Evolutionary conservation across 2,113 vertebrate genomes (phyloP), one percentile per base, ranked within the genome.

Genomic region (Panurus biarmicus): DNA sequence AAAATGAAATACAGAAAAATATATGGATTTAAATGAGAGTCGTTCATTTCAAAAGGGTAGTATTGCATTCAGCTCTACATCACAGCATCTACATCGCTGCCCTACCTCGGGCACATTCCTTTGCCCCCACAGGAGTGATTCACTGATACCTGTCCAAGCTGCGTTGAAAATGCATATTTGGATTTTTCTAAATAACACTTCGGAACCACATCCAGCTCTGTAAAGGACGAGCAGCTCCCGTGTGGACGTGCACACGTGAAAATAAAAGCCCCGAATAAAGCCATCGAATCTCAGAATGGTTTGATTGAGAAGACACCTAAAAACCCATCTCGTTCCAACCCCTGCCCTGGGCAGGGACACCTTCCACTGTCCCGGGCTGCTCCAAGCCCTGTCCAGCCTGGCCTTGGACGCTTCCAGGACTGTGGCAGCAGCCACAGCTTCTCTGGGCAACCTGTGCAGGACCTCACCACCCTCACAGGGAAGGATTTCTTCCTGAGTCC

Each of bases 161-260:
- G 20, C 3, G 7, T 4, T 29, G 26, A 38, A 71, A 93, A 64
- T 17, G 12, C 18, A 0, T 12, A 3, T 73, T 72, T 48, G 25
- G 33, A 31, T 21, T 60, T 42, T 70, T 48, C 10, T 0, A 25
- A 54, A 7, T 12, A 53, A 60, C 8, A 10, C 11, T 3, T 5
- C 50, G 15, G 15, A 35, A 53, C 31, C 26, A 4, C 7, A 8
- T 35, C 8, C 42, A 77, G 38, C 21, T 42, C 40, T 38, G 21
- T 48, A 25, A 57, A 60, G 53, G 38, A 76, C 0, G 0, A 56
- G 28, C 56, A 44, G 28, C 31, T 83, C 47, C 51, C 1, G 0
- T 7, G 10, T 10, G 36, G 44, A 38, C 17, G 2, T 1, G 3
- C 21, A 56, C 9, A 26, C 1, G 0, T 15, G 9, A 29, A 71